Base-by-base conservation (phyloP, 2,888 invertebrate species). In the Empis livida region DNA sequence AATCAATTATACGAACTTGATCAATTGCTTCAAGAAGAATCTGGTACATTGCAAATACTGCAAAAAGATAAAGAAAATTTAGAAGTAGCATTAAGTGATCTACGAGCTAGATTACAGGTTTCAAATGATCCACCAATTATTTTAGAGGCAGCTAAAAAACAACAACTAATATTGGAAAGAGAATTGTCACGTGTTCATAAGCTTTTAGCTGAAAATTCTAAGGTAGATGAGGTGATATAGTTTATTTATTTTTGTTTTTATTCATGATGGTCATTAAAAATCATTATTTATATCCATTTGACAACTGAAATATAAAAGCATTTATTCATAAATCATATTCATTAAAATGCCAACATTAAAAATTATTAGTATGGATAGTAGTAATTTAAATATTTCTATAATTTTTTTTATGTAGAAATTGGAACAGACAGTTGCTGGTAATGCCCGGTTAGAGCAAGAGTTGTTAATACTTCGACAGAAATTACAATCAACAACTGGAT, bases 401-500 rank as follows among this genome's bases (percentile, higher is more conserved):
- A n/a, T 38, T n/a, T 38, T 5, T 13, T 40, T 40, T 40, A 6
- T 10, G 3, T 52, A 87, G 83, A 88, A 88, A 79, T 71, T 93
- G 55, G 92, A 93, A 70, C 90, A 91, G 68, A 91, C 90, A 0
- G 89, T 91, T 15, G 87, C 89, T 2, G 91, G 92, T 57, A 92
- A 91, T 64, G 88, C 89, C 9, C 79, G 87, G 2, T 68, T 93
- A 51, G 93, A 93, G 67, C 85, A 92, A 52, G 92, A 93, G 62
- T 71, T 93, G 54, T 77, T 90, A 44, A 79, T 90, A 20, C 67
- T 93, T 48, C 77, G 91, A 10, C 88, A 91, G 57, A 92, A 89
- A 62, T 68, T 90, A 45, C 88, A 86, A 57, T 79, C 80, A 6
- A 77, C 82, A 5, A 77, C 82, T 4, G 74, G 78, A 47, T 75